phyloP scores from a whole-genome alignment of 1,140 invertebrate species.

The Sarcophaga peregrina region DNA sequence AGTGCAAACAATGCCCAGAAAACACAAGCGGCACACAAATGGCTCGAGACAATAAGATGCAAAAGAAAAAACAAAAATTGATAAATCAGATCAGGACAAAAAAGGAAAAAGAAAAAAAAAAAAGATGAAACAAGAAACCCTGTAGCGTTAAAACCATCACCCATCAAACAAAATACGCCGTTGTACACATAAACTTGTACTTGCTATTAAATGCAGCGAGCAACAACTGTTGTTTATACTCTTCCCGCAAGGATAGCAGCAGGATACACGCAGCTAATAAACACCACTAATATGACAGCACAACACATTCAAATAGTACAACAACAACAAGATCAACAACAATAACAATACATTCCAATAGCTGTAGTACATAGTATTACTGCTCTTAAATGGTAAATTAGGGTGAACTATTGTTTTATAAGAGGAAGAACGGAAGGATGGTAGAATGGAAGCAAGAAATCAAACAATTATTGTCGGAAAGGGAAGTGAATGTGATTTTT shows the following conservation, averaged over 20 bases:
- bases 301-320: neutral
- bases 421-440: neutral
- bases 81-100: neutral
- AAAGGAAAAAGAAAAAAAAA: neutral
- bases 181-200: neutral
- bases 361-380: neutral
- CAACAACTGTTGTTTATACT: neutral
- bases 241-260: neutral
- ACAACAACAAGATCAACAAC: neutral
- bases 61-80: neutral
- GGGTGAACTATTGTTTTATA: constrained; percentile 4
- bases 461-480: neutral
- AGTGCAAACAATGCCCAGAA: neutral
- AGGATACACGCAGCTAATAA: constrained; percentile 14
- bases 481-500: neutral
- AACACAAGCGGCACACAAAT: neutral
- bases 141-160: constrained; percentile 19
- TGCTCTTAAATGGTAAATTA: neutral
- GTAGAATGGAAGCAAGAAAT: neutral
- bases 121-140: neutral
- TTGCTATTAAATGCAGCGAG: neutral
- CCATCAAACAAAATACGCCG: neutral
- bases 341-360: neutral
- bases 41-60: neutral
- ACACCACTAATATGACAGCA: constrained; percentile 7